Percentiles rank a stretch among this genome's conserved stretches.
phyloP scores from a whole-genome alignment of 1,140 invertebrate genomes.

The Drosophila pectinifera region DNA sequence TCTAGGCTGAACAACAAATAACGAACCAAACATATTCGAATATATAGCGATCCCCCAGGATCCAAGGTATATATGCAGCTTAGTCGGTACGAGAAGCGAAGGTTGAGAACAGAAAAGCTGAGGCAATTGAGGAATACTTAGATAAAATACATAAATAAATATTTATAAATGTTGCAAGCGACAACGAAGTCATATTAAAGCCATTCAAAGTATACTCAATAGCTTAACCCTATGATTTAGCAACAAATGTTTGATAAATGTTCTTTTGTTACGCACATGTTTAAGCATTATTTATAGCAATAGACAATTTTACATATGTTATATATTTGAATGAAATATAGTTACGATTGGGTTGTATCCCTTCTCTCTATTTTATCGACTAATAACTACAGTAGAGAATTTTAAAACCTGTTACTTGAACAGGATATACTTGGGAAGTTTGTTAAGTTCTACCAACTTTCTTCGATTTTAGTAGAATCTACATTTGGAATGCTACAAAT shows the following conservation, averaged over 20 bases:
- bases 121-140: constrained; percentile 32
- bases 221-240: constrained; percentile 47
- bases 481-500: constrained; percentile 21
- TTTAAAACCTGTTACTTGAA: constrained; percentile 35
- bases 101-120: constrained; percentile 36
- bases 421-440: constrained; percentile 6
- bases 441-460: constrained; percentile 30
- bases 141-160: constrained; percentile 48
- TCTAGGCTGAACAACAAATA: constrained; percentile 39
- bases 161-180: constrained; percentile 47
- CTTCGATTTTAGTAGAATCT: constrained; percentile 56
- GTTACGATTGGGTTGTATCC: constrained; percentile 62
- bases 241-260: constrained; percentile 44
- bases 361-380: constrained; percentile 24
- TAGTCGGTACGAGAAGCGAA: constrained; percentile 26
- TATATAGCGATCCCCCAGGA: constrained; percentile 9
- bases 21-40: constrained; percentile 47
- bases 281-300: constrained; percentile 71
- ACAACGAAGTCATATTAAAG: constrained; percentile 52
- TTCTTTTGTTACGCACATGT: constrained; percentile 73
- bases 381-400: constrained; percentile 35
- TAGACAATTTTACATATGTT: constrained; percentile 67
- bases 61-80: constrained; percentile 26
- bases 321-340: constrained; percentile 30
- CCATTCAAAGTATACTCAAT: constrained; percentile 25